These are phyloP conservation scores for Staurois parvus DNA, from an alignment of 2,797 vertebrate species.

Conservation along the genomic window DNA sequence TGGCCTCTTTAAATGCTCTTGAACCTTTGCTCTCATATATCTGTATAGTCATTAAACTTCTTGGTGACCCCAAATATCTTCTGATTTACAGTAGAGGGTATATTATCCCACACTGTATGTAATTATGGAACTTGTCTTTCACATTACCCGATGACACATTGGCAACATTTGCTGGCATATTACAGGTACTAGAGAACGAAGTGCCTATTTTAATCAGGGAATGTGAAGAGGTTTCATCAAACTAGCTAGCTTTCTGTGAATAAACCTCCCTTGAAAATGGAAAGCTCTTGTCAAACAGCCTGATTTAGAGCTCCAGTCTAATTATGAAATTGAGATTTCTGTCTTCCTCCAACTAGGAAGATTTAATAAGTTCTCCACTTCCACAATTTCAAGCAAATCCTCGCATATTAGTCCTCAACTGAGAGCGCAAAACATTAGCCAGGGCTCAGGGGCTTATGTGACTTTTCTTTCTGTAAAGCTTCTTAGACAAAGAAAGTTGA, in stretches of 20 bases:
- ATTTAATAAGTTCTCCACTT: constrained; percentile 41
- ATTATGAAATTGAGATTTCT: constrained; percentile 54
- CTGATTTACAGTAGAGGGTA: no score
- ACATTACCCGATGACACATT: background rate
- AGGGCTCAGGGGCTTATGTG: background rate
- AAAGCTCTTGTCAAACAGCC: constrained; percentile 48
- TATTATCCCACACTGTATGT: background rate
- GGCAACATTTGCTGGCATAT: background rate
- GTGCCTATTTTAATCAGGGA: constrained; percentile 44
- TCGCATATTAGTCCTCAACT: constrained; percentile 22
- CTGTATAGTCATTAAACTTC: no score
- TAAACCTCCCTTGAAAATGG: constrained; percentile 41
- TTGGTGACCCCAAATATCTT: no score
- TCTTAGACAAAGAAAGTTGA: background rate
- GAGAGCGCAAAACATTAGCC: constrained; percentile 13
- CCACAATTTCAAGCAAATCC: constrained; percentile 41
- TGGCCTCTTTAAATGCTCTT: no score
- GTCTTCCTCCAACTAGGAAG: constrained; percentile 37
- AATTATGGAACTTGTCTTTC: background rate
- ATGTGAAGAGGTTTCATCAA: constrained; percentile 39
- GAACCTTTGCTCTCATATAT: no score
- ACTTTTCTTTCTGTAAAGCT: constrained; percentile 18
- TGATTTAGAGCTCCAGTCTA: constrained; percentile 54
- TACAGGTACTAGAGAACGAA: constrained; percentile 8
- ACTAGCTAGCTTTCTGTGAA: constrained; percentile 10